A percentile compares a stretch with the other conserved stretches of the same genome.
Evolutionary conservation across 2,797 vertebrate species (phyloP).

Genomic region (Malacoctenus gilli): DNA sequence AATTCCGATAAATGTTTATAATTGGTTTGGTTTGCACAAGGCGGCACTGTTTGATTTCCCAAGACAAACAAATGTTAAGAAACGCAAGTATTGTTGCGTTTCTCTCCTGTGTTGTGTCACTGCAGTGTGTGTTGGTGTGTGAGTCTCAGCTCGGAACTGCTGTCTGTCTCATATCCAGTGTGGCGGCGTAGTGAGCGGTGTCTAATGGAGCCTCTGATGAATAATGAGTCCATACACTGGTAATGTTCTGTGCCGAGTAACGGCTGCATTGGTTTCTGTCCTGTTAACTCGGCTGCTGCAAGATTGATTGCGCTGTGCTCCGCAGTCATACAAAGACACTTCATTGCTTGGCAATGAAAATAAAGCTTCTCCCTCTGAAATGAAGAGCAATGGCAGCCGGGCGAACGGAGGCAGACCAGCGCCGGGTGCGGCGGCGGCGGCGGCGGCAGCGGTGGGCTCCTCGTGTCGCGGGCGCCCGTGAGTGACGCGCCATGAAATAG

Average conservation of each 20-base stretch:
- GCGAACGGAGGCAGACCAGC: conserved; percentile 53
- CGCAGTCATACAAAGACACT: conserved; percentile 80
- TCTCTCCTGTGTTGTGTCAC: conserved; percentile 36
- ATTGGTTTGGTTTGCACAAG: too few species aligned
- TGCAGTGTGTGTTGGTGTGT: conserved; percentile 57
- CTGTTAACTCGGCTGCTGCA: conserved; percentile 79
- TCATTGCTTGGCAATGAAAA: conserved; percentile 81
- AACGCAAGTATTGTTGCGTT: too few species aligned
- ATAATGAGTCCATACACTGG: conserved; percentile 83
- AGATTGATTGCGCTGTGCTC: conserved; percentile 77
- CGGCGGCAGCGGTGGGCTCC: conserved; percentile 50
- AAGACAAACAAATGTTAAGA: too few species aligned
- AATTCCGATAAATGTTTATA: too few species aligned
- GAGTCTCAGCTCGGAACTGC: conserved; percentile 64
- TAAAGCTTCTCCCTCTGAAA: conserved; percentile 74
- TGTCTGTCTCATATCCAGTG: conserved; percentile 64
- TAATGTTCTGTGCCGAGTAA: conserved; percentile 83
- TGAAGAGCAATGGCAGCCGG: conserved; percentile 74
- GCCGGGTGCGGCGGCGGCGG: conserved; percentile 53
- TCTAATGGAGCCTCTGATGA: conserved; percentile 83
- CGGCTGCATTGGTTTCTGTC: conserved; percentile 83
- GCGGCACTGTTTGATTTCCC: too few species aligned
- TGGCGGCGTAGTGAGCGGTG: conserved; percentile 72
- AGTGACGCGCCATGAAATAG: conserved; percentile 80
- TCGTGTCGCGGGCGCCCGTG: conserved; percentile 57